Conservation (phyloP, 2,113 vertebrate species). For the Phaethornis superciliosus region DNA sequence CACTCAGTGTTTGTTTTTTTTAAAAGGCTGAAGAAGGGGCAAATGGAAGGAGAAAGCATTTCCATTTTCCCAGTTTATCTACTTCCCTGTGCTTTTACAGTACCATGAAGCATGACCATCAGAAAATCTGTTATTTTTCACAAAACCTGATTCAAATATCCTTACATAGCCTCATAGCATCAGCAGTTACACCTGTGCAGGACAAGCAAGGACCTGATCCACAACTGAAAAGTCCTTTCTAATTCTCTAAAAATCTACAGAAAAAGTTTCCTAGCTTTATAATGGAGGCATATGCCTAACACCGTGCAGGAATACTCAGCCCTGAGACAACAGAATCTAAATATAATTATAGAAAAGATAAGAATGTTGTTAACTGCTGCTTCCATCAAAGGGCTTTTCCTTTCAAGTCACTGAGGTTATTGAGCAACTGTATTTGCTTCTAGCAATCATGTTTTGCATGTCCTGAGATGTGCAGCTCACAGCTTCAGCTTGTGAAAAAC, state of each 20-base stretch:
- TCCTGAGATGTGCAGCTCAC: not conserved
- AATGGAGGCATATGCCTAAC: not conserved
- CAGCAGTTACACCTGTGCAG: not conserved
- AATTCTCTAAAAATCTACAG: not conserved
- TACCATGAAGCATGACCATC: not conserved
- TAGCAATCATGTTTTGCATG: not conserved
- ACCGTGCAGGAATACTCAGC: not conserved
- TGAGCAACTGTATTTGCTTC: not conserved
- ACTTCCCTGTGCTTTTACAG: not conserved
- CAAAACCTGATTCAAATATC: not conserved
- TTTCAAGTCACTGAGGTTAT: not conserved
- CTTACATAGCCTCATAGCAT: accelerated
- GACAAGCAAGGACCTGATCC: not conserved
- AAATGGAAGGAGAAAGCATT: not conserved
- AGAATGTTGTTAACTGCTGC: not conserved
- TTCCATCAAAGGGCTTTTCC: not conserved
- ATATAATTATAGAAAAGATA: not conserved
- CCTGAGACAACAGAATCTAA: conserved; percentile 1
- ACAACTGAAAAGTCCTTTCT: not conserved
- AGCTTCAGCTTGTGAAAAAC: not conserved
- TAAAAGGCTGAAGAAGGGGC: not conserved
- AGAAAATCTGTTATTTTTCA: not conserved
- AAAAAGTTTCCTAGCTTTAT: not conserved
- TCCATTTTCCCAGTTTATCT: not conserved
- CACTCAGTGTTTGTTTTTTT: not conserved